Base-by-base conservation (phyloP, 2,797 vertebrate species). In the Parambassis ranga region DNA sequence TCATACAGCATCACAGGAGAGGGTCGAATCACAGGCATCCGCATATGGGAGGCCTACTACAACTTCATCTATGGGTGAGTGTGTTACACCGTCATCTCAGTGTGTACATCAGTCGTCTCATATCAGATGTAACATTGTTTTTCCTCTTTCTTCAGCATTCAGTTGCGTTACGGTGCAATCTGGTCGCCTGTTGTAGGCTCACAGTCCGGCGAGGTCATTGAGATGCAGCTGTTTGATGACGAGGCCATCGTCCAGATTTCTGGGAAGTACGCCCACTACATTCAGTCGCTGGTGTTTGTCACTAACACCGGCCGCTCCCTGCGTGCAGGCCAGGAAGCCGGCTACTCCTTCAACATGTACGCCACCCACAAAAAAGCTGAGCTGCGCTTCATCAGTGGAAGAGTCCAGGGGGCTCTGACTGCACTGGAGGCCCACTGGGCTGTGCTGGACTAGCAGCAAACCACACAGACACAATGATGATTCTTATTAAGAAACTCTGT, bases 241-340 rank as follows among this genome's bases (percentile, higher is more conserved):
- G 82, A 85, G 23, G 7, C 32, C 28, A 68, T 85, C 11, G 4
- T 77, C 16, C 69, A 83, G 70, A 8, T 87, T 4, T 85, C 81
- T 1, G 81, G 78, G 4, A 77, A 70, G 13, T 35, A 48, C 1
- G 0, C 2, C 9, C 26, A 19, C 51, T 78, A 59, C 8, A 0
- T 87, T 3, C 28, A 71, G 15, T 42, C 20, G 0, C 0, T 83
- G 3, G 23, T 75, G 19, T 64, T 87, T 18, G 18, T 11, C 20
- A 83, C 85, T 1, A 78, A 6, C 59, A 39, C 1, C 5, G 76
- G 80, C 1, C 71, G 78, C 23, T 14, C n/a, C 0, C 28, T 87
- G 42, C 0, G 0, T 0, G 68, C 18, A 0, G 85, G 85, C 0
- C 53, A 64, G 39, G 53, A 69, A 0, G 0, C 3, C 0, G 76